Base-by-base conservation (phyloP, 2,113 vertebrate species). In the Baryphthengus martii region DNA sequence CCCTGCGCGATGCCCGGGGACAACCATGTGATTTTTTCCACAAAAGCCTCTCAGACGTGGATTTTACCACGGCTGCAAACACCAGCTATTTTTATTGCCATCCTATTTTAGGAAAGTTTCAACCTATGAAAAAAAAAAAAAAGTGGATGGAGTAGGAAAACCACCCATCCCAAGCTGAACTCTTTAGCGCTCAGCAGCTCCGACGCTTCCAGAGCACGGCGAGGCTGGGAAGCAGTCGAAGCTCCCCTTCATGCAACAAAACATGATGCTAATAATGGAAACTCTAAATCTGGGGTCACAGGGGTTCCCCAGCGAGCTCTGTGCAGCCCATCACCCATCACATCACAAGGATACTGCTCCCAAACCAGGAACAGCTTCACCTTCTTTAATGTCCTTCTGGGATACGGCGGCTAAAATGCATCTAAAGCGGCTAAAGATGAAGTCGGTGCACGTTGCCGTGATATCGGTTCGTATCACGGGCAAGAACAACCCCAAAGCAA, bases 141-240 rank as follows among this genome's bases (percentile, higher is more conserved):
- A 76, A 40, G 5, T 0, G 0, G 28, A 49, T 13, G 18, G 19
- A 20, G 26, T 2, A 3, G 11, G 68, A 73, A 86, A 73, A 39
- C 2, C 13, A 10, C 12, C 13, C 73, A 37, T 6, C 62, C 49
- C 63, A 2, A 42, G 33, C 44, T 7, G 31, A 70, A 20, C 26
- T 28, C 13, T 39, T 44, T 28, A 13, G 37, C 0, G 18, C 1
- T 16, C 53, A 68, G 50, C 31, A 70, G 39, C 29, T 70, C 71
- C 6, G 9, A 10, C 1, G 28, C 18, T 88, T 21, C 50, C 39
- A 47, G 56, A 55, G 62, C 31, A 85, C 0, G 0, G 68, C 0
- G 2, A 85, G 50, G 67, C 35, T 56, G 50, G 56, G 66, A 74
- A 78, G 29, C 52, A 21, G 33, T 5, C 3, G 7, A 74, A 33